Percentiles rank a stretch among this genome's conserved stretches.
Conservation (phyloP, 2,888 invertebrate genomes). For the Netelia virgata region DNA sequence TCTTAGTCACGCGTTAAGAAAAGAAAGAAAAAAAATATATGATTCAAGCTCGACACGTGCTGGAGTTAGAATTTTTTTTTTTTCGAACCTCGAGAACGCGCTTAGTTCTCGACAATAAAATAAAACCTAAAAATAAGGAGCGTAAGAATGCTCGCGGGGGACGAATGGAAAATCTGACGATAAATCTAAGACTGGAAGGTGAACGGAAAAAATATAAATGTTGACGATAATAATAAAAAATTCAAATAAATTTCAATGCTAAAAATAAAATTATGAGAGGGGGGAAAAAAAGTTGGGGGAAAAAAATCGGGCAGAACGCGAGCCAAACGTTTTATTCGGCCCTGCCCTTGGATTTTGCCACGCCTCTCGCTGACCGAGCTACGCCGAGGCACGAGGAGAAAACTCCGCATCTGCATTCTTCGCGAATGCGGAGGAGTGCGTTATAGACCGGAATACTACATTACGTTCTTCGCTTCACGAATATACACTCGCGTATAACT, state of each 20-base stretch:
- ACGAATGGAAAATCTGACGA: too few species aligned
- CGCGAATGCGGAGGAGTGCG: conserved; percentile 62
- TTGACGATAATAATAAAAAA: background rate
- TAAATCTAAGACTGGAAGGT: too few species aligned
- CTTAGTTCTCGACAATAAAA: too few species aligned
- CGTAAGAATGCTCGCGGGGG: too few species aligned
- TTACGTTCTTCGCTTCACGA: conserved; percentile 8
- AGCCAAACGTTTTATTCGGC: conserved; percentile 55
- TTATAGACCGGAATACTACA: conserved; percentile 51
- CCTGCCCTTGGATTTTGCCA: conserved; percentile 64
- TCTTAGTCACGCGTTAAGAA: too few species aligned
- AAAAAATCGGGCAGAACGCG: conserved; percentile 3
- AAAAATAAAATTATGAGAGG: conserved; percentile 10
- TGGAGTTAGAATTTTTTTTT: too few species aligned
- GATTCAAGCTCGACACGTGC: too few species aligned
- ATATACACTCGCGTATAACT: background rate
- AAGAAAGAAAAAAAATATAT: too few species aligned
- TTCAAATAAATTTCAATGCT: conserved; percentile 11
- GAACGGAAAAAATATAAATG: too few species aligned
- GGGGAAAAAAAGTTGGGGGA: conserved; percentile 10
- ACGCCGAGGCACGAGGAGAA: conserved; percentile 10
- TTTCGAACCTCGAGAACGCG: too few species aligned
- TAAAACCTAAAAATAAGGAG: too few species aligned
- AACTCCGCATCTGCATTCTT: conserved; percentile 57
- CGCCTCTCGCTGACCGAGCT: conserved; percentile 27